Evolutionary conservation across 53 echinoderm and acorn worm genomes (phyloP).

Genomic region (Arbacia lixula): DNA sequence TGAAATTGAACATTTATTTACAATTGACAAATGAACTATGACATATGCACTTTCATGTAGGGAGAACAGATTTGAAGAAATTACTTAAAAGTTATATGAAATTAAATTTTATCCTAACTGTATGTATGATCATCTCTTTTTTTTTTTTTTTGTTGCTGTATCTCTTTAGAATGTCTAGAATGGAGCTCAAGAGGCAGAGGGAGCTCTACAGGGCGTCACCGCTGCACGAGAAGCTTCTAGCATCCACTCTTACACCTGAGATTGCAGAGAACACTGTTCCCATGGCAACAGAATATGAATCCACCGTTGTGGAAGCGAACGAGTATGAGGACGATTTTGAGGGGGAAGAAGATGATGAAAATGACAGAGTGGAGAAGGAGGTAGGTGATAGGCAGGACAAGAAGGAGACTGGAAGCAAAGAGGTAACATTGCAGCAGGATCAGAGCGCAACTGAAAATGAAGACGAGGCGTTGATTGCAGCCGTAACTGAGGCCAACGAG

Average conservation of each 20-base stretch:
- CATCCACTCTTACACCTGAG: background rate
- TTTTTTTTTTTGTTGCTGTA: background rate
- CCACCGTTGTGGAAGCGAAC: background rate
- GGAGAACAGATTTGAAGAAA: background rate
- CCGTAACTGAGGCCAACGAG: conserved; percentile 24
- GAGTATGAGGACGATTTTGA: conserved; percentile 41
- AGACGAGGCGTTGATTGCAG: conserved; percentile 26
- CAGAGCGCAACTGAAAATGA: background rate
- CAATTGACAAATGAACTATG: no score
- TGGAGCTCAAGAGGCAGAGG: conserved; percentile 37
- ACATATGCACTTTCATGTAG: no score
- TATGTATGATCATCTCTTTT: background rate
- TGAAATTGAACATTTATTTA: no score
- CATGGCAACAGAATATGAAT: background rate
- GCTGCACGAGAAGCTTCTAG: conserved; percentile 14
- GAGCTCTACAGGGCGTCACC: background rate
- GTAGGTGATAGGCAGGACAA: background rate
- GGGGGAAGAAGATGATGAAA: conserved; percentile 34
- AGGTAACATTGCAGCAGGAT: background rate
- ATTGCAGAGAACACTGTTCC: background rate
- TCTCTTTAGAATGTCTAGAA: no score
- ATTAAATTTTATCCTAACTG: background rate
- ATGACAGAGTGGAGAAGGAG: background rate
- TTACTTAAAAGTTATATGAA: background rate
- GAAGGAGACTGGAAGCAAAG: background rate